Conservation (phyloP, 2,888 invertebrate species). For the Cyclophora punctaria region DNA sequence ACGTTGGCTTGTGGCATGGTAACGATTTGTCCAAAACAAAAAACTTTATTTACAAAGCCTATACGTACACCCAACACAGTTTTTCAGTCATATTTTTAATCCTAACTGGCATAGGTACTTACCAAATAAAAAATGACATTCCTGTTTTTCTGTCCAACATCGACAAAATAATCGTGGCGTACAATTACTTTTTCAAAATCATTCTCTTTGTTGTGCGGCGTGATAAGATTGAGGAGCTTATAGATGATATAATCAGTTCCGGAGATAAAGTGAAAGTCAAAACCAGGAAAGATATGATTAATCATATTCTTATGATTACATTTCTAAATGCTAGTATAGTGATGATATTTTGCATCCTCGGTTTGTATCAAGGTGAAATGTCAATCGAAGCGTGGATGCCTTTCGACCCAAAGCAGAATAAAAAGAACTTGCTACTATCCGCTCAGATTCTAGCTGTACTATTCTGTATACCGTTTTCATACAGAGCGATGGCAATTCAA, state of each 20-base stretch:
- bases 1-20: slow-evolving; percentile 51
- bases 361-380: slow-evolving; percentile 41
- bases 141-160: slow-evolving; percentile 37
- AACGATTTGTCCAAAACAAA: slow-evolving; percentile 26
- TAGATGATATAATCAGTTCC: slow-evolving; percentile 41
- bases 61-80: slow-evolving; percentile 31
- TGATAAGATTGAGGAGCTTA: slow-evolving; percentile 30
- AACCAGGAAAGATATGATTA: slow-evolving; percentile 11
- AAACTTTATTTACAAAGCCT: slow-evolving; percentile 34
- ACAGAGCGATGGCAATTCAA: slow-evolving; percentile 49
- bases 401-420: slow-evolving; percentile 40
- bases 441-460: slow-evolving; percentile 32
- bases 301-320: slow-evolving; percentile 4
- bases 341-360: slow-evolving; percentile 30
- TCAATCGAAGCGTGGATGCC: slow-evolving; percentile 55
- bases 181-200: slow-evolving; percentile 46
- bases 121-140: slow-evolving; percentile 29
- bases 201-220: slow-evolving; percentile 38
- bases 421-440: slow-evolving; percentile 33
- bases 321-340: slow-evolving; percentile 22
- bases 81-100: slow-evolving; percentile 32
- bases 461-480: slow-evolving; percentile 34
- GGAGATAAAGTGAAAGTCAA: slow-evolving; percentile 39
- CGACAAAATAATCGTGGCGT: slow-evolving; percentile 42
- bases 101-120: slow-evolving; percentile 39